Evolutionary conservation across 2,113 vertebrate species (phyloP).

Genomic region (Nanorana parkeri): DNA sequence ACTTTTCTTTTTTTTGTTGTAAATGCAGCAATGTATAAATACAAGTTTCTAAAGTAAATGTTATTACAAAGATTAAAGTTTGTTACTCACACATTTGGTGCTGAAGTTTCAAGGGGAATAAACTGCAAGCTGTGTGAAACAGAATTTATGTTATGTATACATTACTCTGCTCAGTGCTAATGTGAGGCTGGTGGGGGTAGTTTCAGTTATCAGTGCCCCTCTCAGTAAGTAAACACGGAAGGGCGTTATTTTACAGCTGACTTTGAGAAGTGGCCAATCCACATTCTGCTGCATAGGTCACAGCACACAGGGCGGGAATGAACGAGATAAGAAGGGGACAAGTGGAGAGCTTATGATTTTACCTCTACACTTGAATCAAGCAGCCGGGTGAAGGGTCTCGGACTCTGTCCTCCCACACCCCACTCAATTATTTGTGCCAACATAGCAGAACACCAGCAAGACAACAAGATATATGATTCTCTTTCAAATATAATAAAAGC

Average conservation of each 20-base stretch:
- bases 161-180: not conserved
- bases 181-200: slow-evolving; percentile 1
- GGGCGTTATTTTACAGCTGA: slow-evolving; percentile 43
- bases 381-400: slow-evolving; percentile 31
- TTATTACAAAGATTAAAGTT: not conserved
- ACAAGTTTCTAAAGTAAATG: no score
- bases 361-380: slow-evolving; percentile 26
- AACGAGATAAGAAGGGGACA: slow-evolving; percentile 24
- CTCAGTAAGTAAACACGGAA: slow-evolving; percentile 22
- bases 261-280: slow-evolving; percentile 49
- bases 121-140: slow-evolving; percentile 17
- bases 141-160: slow-evolving; percentile 19
- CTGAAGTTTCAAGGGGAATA: not conserved
- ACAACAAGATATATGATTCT: no score
- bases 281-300: slow-evolving; percentile 49
- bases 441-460: not conserved
- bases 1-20: no score
- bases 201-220: slow-evolving; percentile 20
- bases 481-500: no score
- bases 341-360: slow-evolving; percentile 36
- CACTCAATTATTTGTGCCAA: not conserved
- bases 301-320: slow-evolving; percentile 10
- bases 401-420: slow-evolving; percentile 43
- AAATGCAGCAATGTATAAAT: no score
- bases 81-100: slow-evolving; percentile 21